Evolutionary conservation across 2,888 invertebrate genomes (phyloP).

Genomic region (Trimorus sp.): DNA sequence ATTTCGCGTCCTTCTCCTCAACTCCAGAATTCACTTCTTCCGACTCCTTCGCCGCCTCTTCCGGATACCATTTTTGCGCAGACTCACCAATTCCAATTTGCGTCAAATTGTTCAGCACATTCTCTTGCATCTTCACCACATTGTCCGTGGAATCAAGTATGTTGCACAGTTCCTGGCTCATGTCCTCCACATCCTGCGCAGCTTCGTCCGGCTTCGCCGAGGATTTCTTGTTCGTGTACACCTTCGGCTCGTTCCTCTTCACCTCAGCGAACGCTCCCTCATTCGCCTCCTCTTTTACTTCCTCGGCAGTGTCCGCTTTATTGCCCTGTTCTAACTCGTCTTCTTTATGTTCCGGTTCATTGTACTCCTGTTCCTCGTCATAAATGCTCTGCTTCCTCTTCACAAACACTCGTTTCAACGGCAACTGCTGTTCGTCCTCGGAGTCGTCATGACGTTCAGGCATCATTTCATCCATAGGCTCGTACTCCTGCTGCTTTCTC

Average conservation of each 20-base stretch:
- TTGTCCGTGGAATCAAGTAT: slow-evolving; percentile 78
- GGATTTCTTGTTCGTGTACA: slow-evolving; percentile 78
- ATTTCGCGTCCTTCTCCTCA: slow-evolving; percentile 25
- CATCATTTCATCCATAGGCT: slow-evolving; percentile 78
- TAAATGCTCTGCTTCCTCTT: slow-evolving; percentile 83
- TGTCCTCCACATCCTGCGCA: slow-evolving; percentile 75
- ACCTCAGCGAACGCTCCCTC: slow-evolving; percentile 17
- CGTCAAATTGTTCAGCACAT: slow-evolving; percentile 75
- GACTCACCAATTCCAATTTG: slow-evolving; percentile 72
- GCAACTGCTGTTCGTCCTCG: slow-evolving; percentile 81
- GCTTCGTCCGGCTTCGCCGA: slow-evolving; percentile 73
- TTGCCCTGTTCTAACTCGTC: slow-evolving; percentile 34
- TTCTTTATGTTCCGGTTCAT: slow-evolving; percentile 68
- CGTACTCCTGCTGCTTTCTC: slow-evolving; percentile 77
- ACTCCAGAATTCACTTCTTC: slow-evolving; percentile 4
- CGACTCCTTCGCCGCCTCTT: slow-evolving; percentile 40
- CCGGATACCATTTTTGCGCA: slow-evolving; percentile 61
- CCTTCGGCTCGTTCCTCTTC: slow-evolving; percentile 68
- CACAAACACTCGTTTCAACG: slow-evolving; percentile 84
- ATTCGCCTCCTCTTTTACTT: not conserved
- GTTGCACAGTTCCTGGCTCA: slow-evolving; percentile 78
- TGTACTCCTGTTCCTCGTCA: slow-evolving; percentile 79
- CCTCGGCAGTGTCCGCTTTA: slow-evolving; percentile 11
- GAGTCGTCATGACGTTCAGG: slow-evolving; percentile 80
- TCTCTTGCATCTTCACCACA: slow-evolving; percentile 79